phyloP scores from a whole-genome alignment of 2,797 vertebrate genomes.

The Xerus rutilus region DNA sequence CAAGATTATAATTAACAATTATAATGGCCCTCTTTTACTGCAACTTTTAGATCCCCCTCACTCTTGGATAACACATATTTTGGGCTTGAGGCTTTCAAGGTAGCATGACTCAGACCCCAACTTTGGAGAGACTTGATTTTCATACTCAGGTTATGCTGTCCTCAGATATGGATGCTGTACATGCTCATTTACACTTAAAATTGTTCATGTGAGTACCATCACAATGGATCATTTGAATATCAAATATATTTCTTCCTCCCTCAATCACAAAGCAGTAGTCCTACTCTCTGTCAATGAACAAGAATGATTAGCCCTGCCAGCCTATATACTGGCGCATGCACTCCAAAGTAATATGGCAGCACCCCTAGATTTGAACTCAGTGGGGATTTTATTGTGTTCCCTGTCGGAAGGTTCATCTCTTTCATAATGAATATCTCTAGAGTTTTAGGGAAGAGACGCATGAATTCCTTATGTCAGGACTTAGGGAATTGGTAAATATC shows the following conservation, averaged over 20 bases:
- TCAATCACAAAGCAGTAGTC: neutral
- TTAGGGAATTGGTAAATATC: neutral
- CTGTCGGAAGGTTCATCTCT: neutral
- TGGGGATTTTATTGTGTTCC: neutral
- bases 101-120: neutral
- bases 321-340: neutral
- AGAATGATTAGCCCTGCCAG: neutral
- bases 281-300: neutral
- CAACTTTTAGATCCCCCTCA: neutral
- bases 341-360: neutral
- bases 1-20: neutral
- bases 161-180: neutral
- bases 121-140: neutral
- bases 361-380: neutral
- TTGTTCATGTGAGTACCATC: neutral
- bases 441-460: neutral
- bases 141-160: neutral
- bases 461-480: neutral
- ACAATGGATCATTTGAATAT: neutral
- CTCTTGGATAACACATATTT: neutral
- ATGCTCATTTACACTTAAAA: neutral
- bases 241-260: neutral
- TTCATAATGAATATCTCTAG: neutral
- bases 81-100: neutral
- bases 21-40: neutral